A percentile compares a stretch with the other conserved stretches of the same genome.
These are phyloP conservation scores for Lithodes maja DNA, from an alignment of 2,888 invertebrate species.

Conservation along the genomic window DNA sequence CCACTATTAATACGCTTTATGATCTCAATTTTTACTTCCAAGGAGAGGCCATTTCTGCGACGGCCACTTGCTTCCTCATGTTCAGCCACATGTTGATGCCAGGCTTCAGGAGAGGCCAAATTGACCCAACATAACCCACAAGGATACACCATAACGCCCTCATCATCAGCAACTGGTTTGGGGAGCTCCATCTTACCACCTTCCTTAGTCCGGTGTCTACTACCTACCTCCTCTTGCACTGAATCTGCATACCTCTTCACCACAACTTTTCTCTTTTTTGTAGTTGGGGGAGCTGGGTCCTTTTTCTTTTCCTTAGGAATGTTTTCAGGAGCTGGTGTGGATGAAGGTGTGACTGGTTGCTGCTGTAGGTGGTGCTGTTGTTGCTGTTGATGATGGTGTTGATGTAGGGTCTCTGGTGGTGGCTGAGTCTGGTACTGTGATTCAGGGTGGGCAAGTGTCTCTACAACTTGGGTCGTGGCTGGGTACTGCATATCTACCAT, in stretches of 20 bases:
- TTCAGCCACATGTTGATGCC: constrained; percentile 57
- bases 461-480: constrained; percentile 25
- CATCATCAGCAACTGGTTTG: constrained; percentile 40
- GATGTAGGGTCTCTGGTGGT: constrained; percentile 17
- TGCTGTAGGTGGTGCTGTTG: constrained; percentile 10
- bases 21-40: constrained; percentile 70
- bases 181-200: constrained; percentile 27
- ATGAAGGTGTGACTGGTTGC: constrained; percentile 20
- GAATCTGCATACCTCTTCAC: not conserved
- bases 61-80: constrained; percentile 40
- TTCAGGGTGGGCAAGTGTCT: constrained; percentile 36
- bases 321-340: not conserved
- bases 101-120: constrained; percentile 46
- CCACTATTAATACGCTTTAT: constrained; percentile 67
- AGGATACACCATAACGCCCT: constrained; percentile 40
- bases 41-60: constrained; percentile 58
- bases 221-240: not conserved
- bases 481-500: constrained; percentile 57
- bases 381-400: not conserved
- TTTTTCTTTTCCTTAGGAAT: constrained; percentile 35
- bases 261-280: constrained; percentile 48
- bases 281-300: not conserved
- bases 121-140: constrained; percentile 37
- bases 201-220: constrained; percentile 24
- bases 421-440: constrained; percentile 46